These are phyloP conservation scores for Drosophila macrospina DNA, from an alignment of 2,888 invertebrate species.

Conservation along the genomic window DNA sequence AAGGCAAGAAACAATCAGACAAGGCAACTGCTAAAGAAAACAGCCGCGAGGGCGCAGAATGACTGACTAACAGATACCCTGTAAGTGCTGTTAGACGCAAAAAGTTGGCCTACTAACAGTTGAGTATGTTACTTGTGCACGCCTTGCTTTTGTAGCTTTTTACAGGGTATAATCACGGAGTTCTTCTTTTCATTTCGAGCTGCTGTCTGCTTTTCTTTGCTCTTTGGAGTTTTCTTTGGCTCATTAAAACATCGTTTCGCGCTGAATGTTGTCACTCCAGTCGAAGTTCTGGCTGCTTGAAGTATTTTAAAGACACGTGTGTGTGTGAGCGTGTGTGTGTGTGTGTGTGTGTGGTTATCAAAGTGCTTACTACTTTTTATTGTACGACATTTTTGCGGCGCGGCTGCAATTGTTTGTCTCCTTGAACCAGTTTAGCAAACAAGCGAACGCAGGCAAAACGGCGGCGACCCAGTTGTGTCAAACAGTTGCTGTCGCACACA, in stretches of 20 bases:
- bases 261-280: slow-evolving; percentile 59
- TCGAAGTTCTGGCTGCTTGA: slow-evolving; percentile 9
- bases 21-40: slow-evolving; percentile 28
- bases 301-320: slow-evolving; percentile 39
- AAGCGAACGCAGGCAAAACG: slow-evolving; percentile 28
- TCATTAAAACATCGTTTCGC: slow-evolving; percentile 68
- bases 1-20: slow-evolving; percentile 42
- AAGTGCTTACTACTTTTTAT: slow-evolving; percentile 49
- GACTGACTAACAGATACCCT: neutral
- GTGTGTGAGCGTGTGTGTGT: slow-evolving; percentile 10
- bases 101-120: neutral
- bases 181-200: slow-evolving; percentile 4
- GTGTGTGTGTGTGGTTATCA: slow-evolving; percentile 40
- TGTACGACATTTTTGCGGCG: slow-evolving; percentile 69
- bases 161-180: slow-evolving; percentile 16
- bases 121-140: too few relatives aligned
- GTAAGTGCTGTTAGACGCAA: neutral
- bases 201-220: slow-evolving; percentile 6
- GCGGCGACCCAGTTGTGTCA: slow-evolving; percentile 70
- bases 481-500: slow-evolving; percentile 42
- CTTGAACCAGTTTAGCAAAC: slow-evolving; percentile 73
- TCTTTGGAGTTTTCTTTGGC: slow-evolving; percentile 44
- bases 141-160: too few relatives aligned
- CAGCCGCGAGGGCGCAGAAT: neutral
- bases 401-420: slow-evolving; percentile 72